Evolutionary conservation across 2,888 invertebrate species (phyloP).

Genomic region (Slavum lentiscoides): DNA sequence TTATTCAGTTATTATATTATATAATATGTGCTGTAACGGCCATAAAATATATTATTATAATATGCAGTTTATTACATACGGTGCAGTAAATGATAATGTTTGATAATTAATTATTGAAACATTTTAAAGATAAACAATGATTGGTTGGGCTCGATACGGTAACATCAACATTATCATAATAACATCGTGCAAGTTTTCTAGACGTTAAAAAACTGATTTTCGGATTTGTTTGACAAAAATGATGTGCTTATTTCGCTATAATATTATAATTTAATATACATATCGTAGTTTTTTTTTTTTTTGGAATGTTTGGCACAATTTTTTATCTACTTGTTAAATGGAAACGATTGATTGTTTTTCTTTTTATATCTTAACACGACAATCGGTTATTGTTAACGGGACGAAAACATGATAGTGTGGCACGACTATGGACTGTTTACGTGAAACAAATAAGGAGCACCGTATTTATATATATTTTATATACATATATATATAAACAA

Average conservation of each 20-base stretch:
- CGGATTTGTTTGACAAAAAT: not conserved
- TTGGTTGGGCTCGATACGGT: too few relatives aligned
- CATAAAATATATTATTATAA: slow-evolving; percentile 12
- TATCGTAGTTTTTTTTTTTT: not conserved
- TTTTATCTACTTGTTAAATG: slow-evolving; percentile 32
- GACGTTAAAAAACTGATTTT: not conserved
- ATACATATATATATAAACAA: too few relatives aligned
- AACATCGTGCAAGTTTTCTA: not conserved
- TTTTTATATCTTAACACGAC: not conserved
- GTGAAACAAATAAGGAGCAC: slow-evolving; percentile 24
- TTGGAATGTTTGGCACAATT: slow-evolving; percentile 31
- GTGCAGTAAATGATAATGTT: not conserved
- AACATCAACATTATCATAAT: too few relatives aligned
- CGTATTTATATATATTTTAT: not conserved
- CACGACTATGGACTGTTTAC: slow-evolving; percentile 1
- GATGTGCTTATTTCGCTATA: slow-evolving; percentile 1
- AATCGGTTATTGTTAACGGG: not conserved
- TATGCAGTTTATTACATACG: not conserved
- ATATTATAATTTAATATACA: too few relatives aligned
- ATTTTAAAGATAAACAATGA: too few relatives aligned
- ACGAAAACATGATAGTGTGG: not conserved
- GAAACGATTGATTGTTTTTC: slow-evolving; percentile 23
- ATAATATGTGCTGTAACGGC: too few relatives aligned
- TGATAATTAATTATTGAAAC: not conserved
- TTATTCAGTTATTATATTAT: too few relatives aligned